Percentiles rank a stretch among this genome's conserved stretches.
Evolutionary conservation across 2,797 vertebrate species (phyloP).

Genomic region (Erithacus rubecula): DNA sequence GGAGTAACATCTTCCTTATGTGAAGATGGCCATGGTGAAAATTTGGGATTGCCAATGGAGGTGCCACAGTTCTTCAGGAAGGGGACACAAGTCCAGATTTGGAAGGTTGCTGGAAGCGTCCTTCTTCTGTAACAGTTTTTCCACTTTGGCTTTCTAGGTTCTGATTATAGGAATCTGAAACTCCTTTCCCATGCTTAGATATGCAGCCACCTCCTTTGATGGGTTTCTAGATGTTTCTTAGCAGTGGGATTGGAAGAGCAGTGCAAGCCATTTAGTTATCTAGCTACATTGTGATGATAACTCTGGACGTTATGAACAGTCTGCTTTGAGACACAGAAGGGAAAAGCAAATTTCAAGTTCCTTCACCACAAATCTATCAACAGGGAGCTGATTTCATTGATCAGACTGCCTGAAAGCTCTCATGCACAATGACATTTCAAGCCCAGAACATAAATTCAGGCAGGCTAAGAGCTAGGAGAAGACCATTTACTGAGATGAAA

Average conservation of each 20-base stretch:
- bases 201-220: not conserved
- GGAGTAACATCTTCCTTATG: not conserved
- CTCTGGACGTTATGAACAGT: not conserved
- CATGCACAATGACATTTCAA: not conserved
- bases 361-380: not conserved
- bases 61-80: not conserved
- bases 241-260: not conserved
- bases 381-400: not conserved
- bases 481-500: not conserved
- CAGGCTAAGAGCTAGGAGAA: not conserved
- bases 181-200: not conserved
- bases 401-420: not conserved
- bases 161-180: not conserved
- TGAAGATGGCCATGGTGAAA: not conserved
- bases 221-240: not conserved
- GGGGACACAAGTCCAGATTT: not conserved
- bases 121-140: not conserved
- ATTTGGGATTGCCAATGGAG: not conserved
- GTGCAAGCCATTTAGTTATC: no score
- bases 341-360: not conserved
- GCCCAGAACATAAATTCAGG: not conserved
- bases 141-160: not conserved
- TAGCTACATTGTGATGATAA: not conserved
- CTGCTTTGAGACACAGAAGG: not conserved
- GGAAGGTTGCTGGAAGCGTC: not conserved